Percentiles rank a stretch among this genome's conserved stretches.
These are phyloP conservation scores for Ondatra zibethicus DNA, from an alignment of 2,113 vertebrate species.

Conservation along the genomic window DNA sequence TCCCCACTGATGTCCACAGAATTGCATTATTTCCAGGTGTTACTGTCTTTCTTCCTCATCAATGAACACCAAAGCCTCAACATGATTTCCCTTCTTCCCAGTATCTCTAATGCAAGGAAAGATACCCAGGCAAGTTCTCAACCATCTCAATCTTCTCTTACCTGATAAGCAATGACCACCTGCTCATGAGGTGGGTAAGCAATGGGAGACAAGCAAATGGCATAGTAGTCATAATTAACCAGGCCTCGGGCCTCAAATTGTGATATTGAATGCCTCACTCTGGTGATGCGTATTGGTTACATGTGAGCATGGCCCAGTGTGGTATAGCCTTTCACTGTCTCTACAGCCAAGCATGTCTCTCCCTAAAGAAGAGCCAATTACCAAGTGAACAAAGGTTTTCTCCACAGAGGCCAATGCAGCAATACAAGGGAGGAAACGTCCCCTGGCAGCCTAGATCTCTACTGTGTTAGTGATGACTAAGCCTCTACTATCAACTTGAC, in stretches of 20 bases:
- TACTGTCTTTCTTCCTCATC: not conserved
- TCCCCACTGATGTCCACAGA: not conserved
- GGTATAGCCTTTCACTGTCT: not conserved
- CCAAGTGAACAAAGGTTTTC: not conserved
- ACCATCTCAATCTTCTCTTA: not conserved
- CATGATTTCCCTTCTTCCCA: not conserved
- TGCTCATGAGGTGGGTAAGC: not conserved
- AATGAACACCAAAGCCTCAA: not conserved
- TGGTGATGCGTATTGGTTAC: not conserved
- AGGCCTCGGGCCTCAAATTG: not conserved
- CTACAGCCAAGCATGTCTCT: not conserved
- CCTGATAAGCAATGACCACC: not conserved
- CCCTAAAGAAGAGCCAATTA: not conserved
- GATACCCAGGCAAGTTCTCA: not conserved
- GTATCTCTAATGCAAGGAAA: not conserved
- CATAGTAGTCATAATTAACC: not conserved
- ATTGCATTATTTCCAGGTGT: not conserved
- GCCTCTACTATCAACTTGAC: not conserved
- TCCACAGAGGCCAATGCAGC: not conserved
- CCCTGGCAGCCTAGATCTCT: not conserved
- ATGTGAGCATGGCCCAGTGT: rapidly evolving
- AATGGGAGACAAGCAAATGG: not conserved
- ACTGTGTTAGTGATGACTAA: not conserved
- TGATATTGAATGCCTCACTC: not conserved
- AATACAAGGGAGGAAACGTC: not conserved